phyloP scores from a whole-genome alignment of 2,113 vertebrate genomes.

The Trinectes maculatus region DNA sequence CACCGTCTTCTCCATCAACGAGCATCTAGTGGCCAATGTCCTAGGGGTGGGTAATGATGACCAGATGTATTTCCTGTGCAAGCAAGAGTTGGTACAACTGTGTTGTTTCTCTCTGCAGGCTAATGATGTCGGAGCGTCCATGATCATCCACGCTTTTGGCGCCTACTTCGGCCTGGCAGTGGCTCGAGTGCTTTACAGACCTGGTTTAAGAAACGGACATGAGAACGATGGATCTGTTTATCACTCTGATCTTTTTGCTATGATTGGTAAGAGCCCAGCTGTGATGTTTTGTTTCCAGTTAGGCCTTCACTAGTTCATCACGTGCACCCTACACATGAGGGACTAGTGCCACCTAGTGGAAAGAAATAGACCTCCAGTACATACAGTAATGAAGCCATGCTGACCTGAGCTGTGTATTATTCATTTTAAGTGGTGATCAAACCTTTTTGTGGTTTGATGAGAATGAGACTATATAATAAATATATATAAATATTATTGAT shows the following conservation, averaged over 20 bases:
- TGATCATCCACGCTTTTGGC: conserved; percentile 95
- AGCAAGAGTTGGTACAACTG: background rate
- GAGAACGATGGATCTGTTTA: conserved; percentile 91
- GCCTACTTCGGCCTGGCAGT: conserved; percentile 95
- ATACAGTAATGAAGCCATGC: background rate
- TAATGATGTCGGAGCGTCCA: conserved; percentile 91
- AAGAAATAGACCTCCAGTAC: conserved; percentile 17
- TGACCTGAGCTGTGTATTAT: background rate
- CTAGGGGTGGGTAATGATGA: conserved; percentile 76
- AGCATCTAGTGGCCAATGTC: conserved; percentile 81
- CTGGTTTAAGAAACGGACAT: conserved; percentile 82
- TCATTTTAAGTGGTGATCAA: too few relatives aligned
- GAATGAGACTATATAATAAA: background rate
- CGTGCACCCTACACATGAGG: background rate
- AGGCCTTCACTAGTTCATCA: background rate
- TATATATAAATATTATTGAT: background rate
- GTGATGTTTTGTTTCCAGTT: background rate
- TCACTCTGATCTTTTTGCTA: conserved; percentile 93
- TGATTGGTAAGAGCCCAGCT: conserved; percentile 89
- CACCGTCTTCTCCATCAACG: conserved; percentile 88
- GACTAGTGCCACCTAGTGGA: conserved; percentile 57
- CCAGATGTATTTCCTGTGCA: too few relatives aligned
- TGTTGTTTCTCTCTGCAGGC: conserved; percentile 78
- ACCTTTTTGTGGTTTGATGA: background rate
- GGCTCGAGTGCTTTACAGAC: conserved; percentile 86